Evolutionary conservation across 2,888 invertebrate species (phyloP), one percentile per base, ranked within the genome.

Genomic region (Dorcus parallelipipedus): DNA sequence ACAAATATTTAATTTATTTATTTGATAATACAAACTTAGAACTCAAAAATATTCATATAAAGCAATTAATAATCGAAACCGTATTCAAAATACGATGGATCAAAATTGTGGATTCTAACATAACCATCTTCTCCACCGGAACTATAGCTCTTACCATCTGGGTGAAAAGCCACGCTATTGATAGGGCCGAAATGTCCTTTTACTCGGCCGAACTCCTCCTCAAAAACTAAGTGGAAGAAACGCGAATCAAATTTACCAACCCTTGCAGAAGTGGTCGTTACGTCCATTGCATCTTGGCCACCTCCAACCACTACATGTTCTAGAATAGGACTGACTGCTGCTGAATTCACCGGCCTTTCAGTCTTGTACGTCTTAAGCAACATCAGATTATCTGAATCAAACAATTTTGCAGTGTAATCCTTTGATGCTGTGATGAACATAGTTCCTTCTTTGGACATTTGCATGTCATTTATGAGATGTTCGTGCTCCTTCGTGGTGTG

Each of bases 151-250:
- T 90, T 93, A 52, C 99, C 99, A 81, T 96, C 95, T 1, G 99
- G 99, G 81, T 97, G 97, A 83, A 98, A 99, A 51, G 94, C 91
- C 68, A 98, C 86, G 79, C 95, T 95, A 85, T 99, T 99, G 73
- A 99, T 99, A 1, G 99, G 99, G 69, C 99, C 99, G 76, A 99
- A 99, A 81, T 99, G 99, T 57, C 98, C 98, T 78, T 98, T 99
- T n/a, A 99, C 89, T 60, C 96, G 84, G 0, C 91, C 97, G 79
- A 97, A 97, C 76, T 97, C 97, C 74, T 97, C 96, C 80, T 97
- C 97, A 78, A 95, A 97, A 23, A 97, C 89, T 70, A 96, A 81
- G 78, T 97, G 96, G 85, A 91, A 98, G 82, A 97, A 95, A 47
- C 88, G 78, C n/a, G 60, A 64, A 54, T 67, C 64, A 48, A 66